These are phyloP conservation scores for Stenolophus ochropezus DNA, from an alignment of 2,888 invertebrate species.

Conservation along the genomic window DNA sequence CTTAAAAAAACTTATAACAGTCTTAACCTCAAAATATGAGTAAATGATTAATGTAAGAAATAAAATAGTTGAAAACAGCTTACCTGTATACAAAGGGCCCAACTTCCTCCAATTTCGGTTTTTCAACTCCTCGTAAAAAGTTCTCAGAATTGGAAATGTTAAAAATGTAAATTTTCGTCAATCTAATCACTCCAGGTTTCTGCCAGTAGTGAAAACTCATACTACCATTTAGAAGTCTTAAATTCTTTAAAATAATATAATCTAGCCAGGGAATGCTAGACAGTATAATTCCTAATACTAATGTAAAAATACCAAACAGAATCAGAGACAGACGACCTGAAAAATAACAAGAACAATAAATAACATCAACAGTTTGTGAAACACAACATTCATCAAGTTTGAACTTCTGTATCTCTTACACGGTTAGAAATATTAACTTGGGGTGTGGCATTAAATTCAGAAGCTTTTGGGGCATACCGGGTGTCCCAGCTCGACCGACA, in stretches of 20 bases:
- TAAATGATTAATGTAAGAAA: not conserved
- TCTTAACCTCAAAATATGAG: not conserved
- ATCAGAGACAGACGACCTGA: conserved; percentile 88
- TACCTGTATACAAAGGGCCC: conserved; percentile 92
- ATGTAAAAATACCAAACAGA: conserved; percentile 86
- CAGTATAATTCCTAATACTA: conserved; percentile 86
- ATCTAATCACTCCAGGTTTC: conserved; percentile 86
- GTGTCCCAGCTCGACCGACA: too few relatives aligned
- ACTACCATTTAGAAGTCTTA: conserved; percentile 88
- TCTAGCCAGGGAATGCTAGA: conserved; percentile 92
- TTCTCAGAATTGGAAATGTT: conserved; percentile 91
- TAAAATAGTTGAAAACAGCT: not conserved
- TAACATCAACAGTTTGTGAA: not conserved
- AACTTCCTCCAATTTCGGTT: conserved; percentile 87
- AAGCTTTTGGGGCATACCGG: too few relatives aligned
- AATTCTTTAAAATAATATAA: conserved; percentile 85
- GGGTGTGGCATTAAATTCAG: too few relatives aligned
- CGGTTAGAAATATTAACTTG: too few relatives aligned
- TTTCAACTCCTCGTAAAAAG: conserved; percentile 85
- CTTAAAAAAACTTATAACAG: not conserved
- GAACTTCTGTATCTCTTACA: too few relatives aligned
- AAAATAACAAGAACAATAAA: conserved; percentile 71
- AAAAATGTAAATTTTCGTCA: conserved; percentile 92
- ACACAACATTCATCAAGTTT: not conserved
- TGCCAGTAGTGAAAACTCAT: conserved; percentile 93